These are phyloP conservation scores for Calycopis cecrops DNA, from an alignment of 1,140 invertebrate genomes.

Conservation along the genomic window DNA sequence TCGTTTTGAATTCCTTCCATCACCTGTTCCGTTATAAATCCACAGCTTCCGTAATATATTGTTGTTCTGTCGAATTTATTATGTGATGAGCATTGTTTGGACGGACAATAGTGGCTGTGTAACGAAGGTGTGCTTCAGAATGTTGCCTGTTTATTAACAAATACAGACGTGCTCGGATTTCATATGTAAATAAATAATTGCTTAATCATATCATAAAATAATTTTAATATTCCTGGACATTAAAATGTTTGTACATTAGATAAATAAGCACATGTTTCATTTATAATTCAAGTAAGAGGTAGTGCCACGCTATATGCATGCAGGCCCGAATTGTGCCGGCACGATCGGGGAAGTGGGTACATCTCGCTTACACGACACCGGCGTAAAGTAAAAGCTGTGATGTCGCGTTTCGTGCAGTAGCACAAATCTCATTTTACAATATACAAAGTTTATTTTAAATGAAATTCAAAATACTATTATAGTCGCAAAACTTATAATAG, in stretches of 20 bases:
- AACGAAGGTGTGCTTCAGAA: neutral
- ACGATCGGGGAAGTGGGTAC: no score
- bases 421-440: no score
- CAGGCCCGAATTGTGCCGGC: no score
- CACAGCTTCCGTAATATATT: neutral
- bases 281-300: no score
- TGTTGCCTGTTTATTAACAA: constrained; percentile 7
- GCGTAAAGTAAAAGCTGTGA: no score
- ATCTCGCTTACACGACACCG: no score
- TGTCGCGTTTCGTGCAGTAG: no score
- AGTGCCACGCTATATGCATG: no score
- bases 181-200: neutral
- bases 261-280: no score
- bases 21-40: constrained; percentile 31
- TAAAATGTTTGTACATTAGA: no score
- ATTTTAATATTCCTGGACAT: no score
- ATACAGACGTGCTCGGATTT: neutral
- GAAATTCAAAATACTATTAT: neutral
- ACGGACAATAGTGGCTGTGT: constrained; percentile 8
- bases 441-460: neutral
- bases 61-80: constrained; percentile 8
- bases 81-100: constrained; percentile 6
- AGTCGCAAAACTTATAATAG: neutral
- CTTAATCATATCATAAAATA: no score
- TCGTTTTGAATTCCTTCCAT: constrained; percentile 34